Evolutionary conservation across 2,797 vertebrate species (phyloP).

Genomic region (Intellagama lesueurii): DNA sequence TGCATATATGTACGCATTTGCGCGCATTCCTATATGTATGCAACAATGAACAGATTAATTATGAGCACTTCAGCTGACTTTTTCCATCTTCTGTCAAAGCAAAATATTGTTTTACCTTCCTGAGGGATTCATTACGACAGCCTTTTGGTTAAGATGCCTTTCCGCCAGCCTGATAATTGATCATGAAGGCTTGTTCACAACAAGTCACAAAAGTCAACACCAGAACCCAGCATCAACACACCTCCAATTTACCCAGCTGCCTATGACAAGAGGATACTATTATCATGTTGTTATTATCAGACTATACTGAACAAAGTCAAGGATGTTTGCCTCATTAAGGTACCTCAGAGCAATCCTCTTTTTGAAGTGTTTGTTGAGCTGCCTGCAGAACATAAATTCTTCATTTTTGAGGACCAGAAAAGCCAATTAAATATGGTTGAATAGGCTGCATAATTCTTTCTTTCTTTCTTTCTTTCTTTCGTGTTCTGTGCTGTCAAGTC

Average conservation of each 20-base stretch:
- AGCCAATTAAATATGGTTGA: not conserved
- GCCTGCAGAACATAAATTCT: not conserved
- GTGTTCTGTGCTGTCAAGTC: not conserved
- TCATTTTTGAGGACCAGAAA: not conserved
- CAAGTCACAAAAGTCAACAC: conserved; percentile 30
- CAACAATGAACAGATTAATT: not conserved
- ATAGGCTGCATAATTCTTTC: not conserved
- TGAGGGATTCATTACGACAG: not conserved
- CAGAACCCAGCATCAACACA: not conserved
- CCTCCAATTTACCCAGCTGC: conserved; percentile 39
- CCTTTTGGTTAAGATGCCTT: not conserved
- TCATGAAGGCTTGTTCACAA: conserved; percentile 9
- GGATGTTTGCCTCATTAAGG: conserved; percentile 14
- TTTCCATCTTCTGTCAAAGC: not conserved
- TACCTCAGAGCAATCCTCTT: not conserved
- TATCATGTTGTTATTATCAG: not conserved
- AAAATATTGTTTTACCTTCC: conserved; percentile 8
- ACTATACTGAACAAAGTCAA: not conserved
- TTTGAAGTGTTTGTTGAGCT: not conserved
- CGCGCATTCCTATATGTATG: too few relatives aligned
- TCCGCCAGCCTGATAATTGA: not conserved
- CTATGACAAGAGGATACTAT: conserved; percentile 6
- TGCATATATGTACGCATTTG: too few relatives aligned
- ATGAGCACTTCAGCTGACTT: not conserved
- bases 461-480: not conserved